Evolutionary conservation across 2,797 vertebrate genomes (phyloP), one percentile per base, ranked within the genome.

Genomic region (Myotis daubentonii): DNA sequence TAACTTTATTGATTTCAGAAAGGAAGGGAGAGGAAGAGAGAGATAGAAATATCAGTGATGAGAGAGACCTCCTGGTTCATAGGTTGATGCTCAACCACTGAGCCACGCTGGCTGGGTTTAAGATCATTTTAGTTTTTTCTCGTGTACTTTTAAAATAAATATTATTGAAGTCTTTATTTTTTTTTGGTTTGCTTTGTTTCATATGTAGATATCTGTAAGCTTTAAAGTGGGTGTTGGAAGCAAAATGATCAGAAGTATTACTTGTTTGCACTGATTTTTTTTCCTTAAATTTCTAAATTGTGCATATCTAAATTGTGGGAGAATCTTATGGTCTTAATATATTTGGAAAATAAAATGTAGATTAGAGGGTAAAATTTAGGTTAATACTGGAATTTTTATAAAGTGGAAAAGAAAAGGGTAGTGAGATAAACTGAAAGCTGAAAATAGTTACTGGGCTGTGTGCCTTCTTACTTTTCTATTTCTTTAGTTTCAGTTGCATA

Each of bases 401-500:
- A 95, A 95, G 85, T 81, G 51, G 60, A 94, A 92, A 88, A 93
- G 87, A 91, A 87, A 83, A 85, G 30, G 55, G 2, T 82, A 90
- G 65, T 75, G 25, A 93, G 71, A 85, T 85, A 68, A 95, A 95
- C 51, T 86, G 83, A 88, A 89, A 93, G 66, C 68, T 72, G 93
- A 95, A 94, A 90, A 60, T 85, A 53, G 83, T 91, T 80, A 68
- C 38, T 91, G 44, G 53, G 20, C 66, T 70, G 5, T 22, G 9
- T 87, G 72, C 38, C 72, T 92, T 49, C 7, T 12, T 6, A 41
- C 41, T 80, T 72, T 93, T 60, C 33, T 66, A 57, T 93, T 94
- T 85, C 28, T 95, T 41, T n/a, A 19, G 93, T 95, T 96, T 94
- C 57, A 90, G 62, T 94, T 93, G 80, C 5, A 80, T 38, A 51